Evolutionary conservation across 2,113 vertebrate genomes (phyloP).

Genomic region (Archocentrus centrarchus): DNA sequence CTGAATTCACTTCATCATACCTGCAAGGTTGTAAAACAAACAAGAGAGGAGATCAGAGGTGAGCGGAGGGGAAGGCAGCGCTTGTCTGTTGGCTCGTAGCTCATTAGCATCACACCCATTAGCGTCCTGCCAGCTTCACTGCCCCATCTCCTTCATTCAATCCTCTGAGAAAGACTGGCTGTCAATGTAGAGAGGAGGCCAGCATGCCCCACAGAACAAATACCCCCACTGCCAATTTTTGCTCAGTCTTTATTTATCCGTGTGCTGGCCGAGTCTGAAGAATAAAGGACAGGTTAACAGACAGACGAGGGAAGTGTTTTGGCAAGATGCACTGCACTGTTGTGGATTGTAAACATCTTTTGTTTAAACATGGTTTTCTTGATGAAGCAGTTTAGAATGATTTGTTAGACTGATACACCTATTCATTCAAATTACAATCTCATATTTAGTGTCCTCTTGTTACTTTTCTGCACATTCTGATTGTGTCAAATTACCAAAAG

Average conservation of each 20-base stretch:
- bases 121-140: slow-evolving; percentile 61
- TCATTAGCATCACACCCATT: slow-evolving; percentile 78
- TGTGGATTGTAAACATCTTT: slow-evolving; percentile 1
- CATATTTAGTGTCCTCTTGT: neutral
- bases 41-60: slow-evolving; percentile 57
- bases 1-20: slow-evolving; percentile 36
- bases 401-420: neutral
- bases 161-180: slow-evolving; percentile 61
- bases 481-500: neutral
- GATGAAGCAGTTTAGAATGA: neutral
- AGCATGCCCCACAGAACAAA: slow-evolving; percentile 64
- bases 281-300: slow-evolving; percentile 51
- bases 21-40: slow-evolving; percentile 47
- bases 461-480: neutral
- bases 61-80: slow-evolving; percentile 26
- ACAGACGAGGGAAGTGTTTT: slow-evolving; percentile 9
- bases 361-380: neutral
- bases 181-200: slow-evolving; percentile 55
- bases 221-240: slow-evolving; percentile 61
- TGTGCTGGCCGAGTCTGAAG: slow-evolving; percentile 36
- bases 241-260: slow-evolving; percentile 56
- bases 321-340: neutral
- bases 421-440: neutral
- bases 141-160: slow-evolving; percentile 59
- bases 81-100: slow-evolving; percentile 71